A percentile compares a stretch with the other conserved stretches of the same genome.
Conservation (phyloP, 2,888 invertebrate species). For the Cerceris rybyensis region DNA sequence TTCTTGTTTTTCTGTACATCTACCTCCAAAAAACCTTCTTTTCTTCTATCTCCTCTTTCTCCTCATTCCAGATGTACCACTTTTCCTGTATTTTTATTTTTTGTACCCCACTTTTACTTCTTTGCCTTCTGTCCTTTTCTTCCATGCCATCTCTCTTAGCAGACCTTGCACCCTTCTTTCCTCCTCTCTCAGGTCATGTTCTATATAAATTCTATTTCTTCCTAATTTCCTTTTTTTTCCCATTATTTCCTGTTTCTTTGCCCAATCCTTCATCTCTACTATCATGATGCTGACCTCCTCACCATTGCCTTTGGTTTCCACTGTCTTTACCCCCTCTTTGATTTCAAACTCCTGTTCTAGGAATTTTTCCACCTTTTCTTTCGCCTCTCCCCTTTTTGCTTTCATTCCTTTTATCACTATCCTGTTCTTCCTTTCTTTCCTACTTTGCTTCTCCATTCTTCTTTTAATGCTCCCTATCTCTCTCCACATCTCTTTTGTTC, state of each 20-base stretch:
- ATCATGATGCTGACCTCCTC: neutral
- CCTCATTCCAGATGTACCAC: constrained; percentile 7
- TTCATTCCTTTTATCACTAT: neutral
- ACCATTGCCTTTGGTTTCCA: neutral
- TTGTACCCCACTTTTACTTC: constrained; percentile 6
- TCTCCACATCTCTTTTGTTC: neutral
- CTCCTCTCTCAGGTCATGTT: neutral
- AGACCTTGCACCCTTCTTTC: constrained; percentile 6
- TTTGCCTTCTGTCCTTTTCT: constrained; percentile 5
- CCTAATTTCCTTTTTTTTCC: constrained; percentile 2
- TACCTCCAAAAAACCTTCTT: neutral
- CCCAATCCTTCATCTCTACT: constrained; percentile 3
- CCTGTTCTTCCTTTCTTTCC: neutral
- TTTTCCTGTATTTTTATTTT: neutral
- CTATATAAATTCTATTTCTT: neutral
- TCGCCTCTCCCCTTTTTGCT: neutral
- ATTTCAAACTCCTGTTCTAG: neutral
- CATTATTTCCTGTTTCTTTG: constrained; percentile 13
- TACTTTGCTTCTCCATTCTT: neutral
- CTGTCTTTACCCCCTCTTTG: neutral
- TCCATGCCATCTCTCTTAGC: neutral
- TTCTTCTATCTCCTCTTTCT: neutral
- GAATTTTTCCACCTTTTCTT: neutral
- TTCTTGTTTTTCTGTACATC: neutral
- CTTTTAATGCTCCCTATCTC: neutral